A percentile compares a stretch with the other conserved stretches of the same genome.
Evolutionary conservation across 64 coral and sea anemone species (phyloP).

Genomic region (Trachythela sp.): DNA sequence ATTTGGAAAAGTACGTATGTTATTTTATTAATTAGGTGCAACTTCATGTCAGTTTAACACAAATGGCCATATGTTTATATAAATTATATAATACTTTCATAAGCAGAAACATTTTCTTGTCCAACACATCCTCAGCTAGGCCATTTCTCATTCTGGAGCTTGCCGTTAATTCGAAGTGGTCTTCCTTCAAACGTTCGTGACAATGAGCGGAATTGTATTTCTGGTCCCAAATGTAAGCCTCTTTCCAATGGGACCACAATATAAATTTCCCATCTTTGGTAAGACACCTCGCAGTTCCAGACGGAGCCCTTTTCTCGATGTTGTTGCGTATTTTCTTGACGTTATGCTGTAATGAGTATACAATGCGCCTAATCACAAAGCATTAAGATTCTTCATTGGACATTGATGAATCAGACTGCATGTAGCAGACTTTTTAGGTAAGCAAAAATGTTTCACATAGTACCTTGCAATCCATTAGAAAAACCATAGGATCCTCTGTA

Average conservation of each 20-base stretch:
- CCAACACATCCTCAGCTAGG: neutral
- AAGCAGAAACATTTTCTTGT: neutral
- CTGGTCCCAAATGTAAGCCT: conserved; percentile 13
- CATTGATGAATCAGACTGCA: no score
- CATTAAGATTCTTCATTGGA: no score
- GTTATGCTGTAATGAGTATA: no score
- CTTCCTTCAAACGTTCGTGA: neutral
- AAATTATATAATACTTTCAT: neutral
- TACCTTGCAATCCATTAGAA: conserved; percentile 57
- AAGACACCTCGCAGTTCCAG: neutral
- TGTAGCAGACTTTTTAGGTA: no score
- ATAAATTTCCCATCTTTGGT: neutral
- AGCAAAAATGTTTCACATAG: no score
- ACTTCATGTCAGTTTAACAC: no score
- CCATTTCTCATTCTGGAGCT: neutral
- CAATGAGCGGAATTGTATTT: neutral
- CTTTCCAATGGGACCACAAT: conserved; percentile 9
- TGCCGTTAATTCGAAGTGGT: conserved; percentile 9
- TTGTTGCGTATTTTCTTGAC: conserved; percentile 20
- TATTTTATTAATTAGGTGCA: no score
- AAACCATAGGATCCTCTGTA: conserved; percentile 15
- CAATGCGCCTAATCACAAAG: no score
- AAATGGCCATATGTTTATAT: neutral
- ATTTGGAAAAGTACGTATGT: no score
- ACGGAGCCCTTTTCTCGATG: neutral